These are phyloP conservation scores for Saguinus midas DNA, from an alignment of 2,113 vertebrate genomes.

Conservation along the genomic window DNA sequence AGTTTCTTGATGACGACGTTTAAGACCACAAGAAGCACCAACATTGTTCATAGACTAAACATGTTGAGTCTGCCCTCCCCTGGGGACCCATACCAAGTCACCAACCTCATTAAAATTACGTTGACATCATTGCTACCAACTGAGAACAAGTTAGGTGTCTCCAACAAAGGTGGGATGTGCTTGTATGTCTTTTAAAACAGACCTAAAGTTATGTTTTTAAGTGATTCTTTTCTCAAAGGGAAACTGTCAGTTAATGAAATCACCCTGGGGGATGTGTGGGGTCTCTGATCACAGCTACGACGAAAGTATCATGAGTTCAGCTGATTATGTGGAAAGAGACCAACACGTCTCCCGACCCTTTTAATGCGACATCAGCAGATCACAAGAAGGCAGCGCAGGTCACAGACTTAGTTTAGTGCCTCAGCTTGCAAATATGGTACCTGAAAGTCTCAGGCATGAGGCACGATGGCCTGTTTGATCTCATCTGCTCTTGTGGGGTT, in stretches of 20 bases:
- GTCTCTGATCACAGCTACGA: not conserved
- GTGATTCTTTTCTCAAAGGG: not conserved
- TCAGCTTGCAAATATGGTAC: rapidly evolving
- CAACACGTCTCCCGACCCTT: rapidly evolving
- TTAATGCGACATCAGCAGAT: no score
- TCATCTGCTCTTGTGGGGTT: rapidly evolving
- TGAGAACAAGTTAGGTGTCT: not conserved
- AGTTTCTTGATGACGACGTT: not conserved
- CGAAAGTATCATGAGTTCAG: not conserved
- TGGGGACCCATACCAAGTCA: not conserved
- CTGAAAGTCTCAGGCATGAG: rapidly evolving
- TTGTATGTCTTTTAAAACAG: not conserved
- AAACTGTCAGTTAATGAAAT: not conserved
- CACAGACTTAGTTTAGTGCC: rapidly evolving
- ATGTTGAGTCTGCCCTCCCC: no score
- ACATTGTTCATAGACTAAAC: not conserved
- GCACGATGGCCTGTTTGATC: rapidly evolving
- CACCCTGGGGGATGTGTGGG: not conserved
- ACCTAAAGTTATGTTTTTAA: not conserved
- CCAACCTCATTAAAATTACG: not conserved
- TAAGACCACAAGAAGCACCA: not conserved
- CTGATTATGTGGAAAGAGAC: not conserved
- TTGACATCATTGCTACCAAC: not conserved
- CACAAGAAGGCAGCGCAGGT: rapidly evolving
- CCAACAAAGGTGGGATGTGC: not conserved